These are phyloP conservation scores for Neostethus bicornis DNA, from an alignment of 2,797 vertebrate genomes.

Conservation along the genomic window DNA sequence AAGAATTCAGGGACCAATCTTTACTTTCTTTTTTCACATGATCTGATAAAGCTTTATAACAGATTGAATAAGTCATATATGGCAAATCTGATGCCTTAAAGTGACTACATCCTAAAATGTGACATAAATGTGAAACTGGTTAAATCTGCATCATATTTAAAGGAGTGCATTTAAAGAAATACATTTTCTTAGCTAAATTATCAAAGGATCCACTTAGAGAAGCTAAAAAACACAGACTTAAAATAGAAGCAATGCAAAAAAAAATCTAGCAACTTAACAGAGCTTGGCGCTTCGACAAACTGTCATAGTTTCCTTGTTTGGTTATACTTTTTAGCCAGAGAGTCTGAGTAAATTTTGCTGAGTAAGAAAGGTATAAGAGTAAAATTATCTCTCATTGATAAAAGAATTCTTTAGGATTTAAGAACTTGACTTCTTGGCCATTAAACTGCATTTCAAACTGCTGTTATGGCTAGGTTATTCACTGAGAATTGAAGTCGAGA, in stretches of 20 bases:
- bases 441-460: no score
- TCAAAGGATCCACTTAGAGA: not conserved
- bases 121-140: not conserved
- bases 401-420: no score
- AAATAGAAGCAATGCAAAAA: not conserved
- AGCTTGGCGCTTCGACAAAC: no score
- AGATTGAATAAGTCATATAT: not conserved
- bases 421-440: no score
- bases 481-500: no score
- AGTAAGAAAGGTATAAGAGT: no score
- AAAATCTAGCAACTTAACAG: no score
- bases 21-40: not conserved
- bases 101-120: not conserved
- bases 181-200: not conserved
- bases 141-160: not conserved
- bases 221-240: not conserved
- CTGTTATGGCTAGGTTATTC: no score
- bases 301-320: no score
- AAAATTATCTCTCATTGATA: no score
- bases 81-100: not conserved
- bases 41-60: not conserved
- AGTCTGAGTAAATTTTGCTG: no score
- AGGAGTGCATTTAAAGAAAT: not conserved
- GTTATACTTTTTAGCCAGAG: no score
- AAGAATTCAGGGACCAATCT: not conserved